Conservation (phyloP, 2,888 invertebrate species). For the Calameuta idolon region DNA sequence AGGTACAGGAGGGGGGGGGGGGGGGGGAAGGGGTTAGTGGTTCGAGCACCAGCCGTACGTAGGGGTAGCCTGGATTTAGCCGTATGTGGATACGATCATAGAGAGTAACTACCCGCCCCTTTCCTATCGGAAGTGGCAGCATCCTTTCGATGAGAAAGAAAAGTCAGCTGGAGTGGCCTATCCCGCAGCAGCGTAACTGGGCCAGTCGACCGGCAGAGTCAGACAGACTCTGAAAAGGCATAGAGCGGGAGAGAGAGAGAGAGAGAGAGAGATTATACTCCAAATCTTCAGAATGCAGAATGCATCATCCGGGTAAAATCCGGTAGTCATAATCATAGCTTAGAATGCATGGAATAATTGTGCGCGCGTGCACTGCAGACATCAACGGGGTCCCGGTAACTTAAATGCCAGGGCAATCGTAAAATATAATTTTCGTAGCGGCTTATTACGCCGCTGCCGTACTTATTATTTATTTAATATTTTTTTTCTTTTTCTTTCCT, state of each 20-base stretch:
- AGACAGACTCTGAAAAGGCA: neutral
- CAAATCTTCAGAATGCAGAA: neutral
- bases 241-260: too few relatives aligned
- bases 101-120: neutral
- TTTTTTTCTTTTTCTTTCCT: slow-evolving; percentile 9
- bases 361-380: slow-evolving; percentile 38
- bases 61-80: neutral
- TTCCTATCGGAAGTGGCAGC: neutral
- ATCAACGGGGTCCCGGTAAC: slow-evolving; percentile 8
- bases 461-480: slow-evolving; percentile 15
- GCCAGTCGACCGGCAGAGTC: neutral
- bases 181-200: neutral
- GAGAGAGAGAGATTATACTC: neutral
- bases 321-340: slow-evolving; percentile 44
- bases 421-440: slow-evolving; percentile 50
- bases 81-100: neutral
- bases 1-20: neutral
- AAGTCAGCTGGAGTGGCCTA: neutral
- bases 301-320: slow-evolving; percentile 12
- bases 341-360: slow-evolving; percentile 59
- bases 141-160: neutral
- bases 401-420: slow-evolving; percentile 38
- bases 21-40: neutral
- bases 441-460: slow-evolving; percentile 36
- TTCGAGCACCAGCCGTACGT: neutral